Percentiles rank a stretch among this genome's conserved stretches.
These are phyloP conservation scores for Pammene aurita DNA, from an alignment of 2,888 invertebrate species.

Conservation along the genomic window DNA sequence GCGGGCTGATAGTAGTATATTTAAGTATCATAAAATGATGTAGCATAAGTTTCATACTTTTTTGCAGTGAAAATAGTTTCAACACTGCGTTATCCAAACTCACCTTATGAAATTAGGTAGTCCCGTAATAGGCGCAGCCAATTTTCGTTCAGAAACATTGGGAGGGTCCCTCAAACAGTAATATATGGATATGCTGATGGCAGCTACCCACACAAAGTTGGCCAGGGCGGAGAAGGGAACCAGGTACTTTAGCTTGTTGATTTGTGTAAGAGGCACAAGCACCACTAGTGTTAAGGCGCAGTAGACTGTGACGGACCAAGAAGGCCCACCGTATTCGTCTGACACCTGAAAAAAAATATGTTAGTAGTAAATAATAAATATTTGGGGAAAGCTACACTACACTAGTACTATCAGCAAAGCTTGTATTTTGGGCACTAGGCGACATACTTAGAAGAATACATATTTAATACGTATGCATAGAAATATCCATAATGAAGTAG, in stretches of 20 bases:
- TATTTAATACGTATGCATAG: no score
- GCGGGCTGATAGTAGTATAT: no score
- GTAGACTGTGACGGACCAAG: conserved; percentile 85
- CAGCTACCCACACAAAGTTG: conserved; percentile 90
- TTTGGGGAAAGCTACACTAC: no score
- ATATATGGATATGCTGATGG: conserved; percentile 91
- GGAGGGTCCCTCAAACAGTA: conserved; percentile 87
- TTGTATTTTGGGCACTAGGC: no score
- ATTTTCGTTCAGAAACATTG: conserved; percentile 64
- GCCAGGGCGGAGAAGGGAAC: conserved; percentile 96
- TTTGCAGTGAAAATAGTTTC: no score
- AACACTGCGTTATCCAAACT: conserved; percentile 36
- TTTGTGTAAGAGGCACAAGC: conserved; percentile 87
- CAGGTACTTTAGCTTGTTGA: conserved; percentile 90
- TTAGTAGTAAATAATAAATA: background rate
- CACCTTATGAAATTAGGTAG: conserved; percentile 93
- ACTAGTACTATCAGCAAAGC: no score
- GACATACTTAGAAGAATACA: no score
- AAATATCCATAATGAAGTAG: no score
- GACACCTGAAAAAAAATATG: conserved; percentile 77
- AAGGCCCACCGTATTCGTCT: conserved; percentile 74
- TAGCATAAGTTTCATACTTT: no score
- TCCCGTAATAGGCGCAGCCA: conserved; percentile 80
- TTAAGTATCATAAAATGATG: no score
- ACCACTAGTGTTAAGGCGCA: conserved; percentile 87